phyloP scores from a whole-genome alignment of 2,797 vertebrate species.

The Pseudochirops corinnae region DNA sequence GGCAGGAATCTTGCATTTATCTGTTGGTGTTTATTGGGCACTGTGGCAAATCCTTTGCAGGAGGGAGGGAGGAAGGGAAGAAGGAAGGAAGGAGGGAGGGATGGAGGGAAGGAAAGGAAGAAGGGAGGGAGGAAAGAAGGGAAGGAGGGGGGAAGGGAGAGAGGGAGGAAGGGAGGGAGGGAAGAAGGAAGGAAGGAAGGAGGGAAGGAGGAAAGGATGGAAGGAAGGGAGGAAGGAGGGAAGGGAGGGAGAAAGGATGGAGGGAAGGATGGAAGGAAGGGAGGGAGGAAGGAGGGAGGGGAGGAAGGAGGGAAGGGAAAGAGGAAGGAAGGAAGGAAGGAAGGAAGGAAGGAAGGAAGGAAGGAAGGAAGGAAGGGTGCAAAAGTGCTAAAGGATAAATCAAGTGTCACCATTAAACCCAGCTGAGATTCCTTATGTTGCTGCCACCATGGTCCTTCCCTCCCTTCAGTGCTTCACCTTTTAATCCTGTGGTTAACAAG shows the following conservation, averaged over 20 bases:
- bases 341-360: background rate
- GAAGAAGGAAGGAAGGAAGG: background rate
- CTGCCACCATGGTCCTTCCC: background rate
- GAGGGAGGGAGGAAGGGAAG: too few relatives aligned
- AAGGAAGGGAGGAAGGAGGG: background rate
- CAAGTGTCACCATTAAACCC: background rate
- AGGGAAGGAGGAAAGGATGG: fast-evolving
- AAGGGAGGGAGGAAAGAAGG: too few relatives aligned
- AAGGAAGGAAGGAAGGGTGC: too few relatives aligned
- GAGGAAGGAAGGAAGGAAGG: too few relatives aligned
- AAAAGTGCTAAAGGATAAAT: background rate
- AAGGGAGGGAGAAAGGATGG: background rate
- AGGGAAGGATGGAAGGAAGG: background rate
- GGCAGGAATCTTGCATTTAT: background rate
- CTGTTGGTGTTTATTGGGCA: background rate
- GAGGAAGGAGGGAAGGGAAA: fast-evolving
- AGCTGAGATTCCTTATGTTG: background rate
- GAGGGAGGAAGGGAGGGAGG: background rate
- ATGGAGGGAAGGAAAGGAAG: fast-evolving
- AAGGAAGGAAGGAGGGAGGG: background rate
- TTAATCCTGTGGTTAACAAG: background rate
- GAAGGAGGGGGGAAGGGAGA: background rate
- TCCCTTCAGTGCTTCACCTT: background rate
- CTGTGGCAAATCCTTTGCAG: background rate
- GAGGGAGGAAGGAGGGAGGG: fast-evolving